Evolutionary conservation across 2,888 invertebrate species (phyloP).

Genomic region (Thelaira solivaga): DNA sequence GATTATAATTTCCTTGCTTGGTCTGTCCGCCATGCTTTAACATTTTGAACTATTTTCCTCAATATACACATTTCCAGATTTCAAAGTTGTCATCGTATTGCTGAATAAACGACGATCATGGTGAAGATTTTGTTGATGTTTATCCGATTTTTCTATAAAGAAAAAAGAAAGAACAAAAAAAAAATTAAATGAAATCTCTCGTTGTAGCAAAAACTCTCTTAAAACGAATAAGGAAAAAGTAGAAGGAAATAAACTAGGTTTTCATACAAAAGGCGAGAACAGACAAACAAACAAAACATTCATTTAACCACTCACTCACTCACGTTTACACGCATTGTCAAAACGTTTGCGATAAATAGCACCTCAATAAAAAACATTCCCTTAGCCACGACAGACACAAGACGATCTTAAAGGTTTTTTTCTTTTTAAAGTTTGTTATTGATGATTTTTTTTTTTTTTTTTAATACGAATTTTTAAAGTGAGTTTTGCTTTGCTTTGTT

Average conservation of each 20-base stretch:
- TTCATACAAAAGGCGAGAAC: neutral
- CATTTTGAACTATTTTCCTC: slow-evolving; percentile 75
- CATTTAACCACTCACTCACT: too few species aligned
- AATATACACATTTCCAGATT: slow-evolving; percentile 76
- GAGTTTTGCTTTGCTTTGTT: too few species aligned
- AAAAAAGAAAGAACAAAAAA: slow-evolving; percentile 11
- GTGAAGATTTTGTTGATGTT: slow-evolving; percentile 65
- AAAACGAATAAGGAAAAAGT: slow-evolving; percentile 42
- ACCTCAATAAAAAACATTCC: slow-evolving; percentile 52
- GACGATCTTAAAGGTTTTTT: neutral
- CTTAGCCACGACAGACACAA: neutral
- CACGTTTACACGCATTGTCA: too few species aligned
- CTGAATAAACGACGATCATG: slow-evolving; percentile 70
- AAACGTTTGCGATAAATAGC: slow-evolving; percentile 55
- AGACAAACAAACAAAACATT: neutral
- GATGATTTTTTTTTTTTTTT: slow-evolving; percentile 30
- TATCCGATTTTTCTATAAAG: slow-evolving; percentile 69
- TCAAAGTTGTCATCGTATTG: slow-evolving; percentile 70
- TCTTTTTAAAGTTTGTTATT: neutral
- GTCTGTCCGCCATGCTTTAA: slow-evolving; percentile 63
- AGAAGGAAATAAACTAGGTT: slow-evolving; percentile 33
- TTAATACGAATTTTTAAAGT: too few species aligned
- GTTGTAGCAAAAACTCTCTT: too few species aligned
- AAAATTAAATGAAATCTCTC: slow-evolving; percentile 34
- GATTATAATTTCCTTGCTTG: too few species aligned